Percentiles rank a stretch among this genome's conserved stretches.
phyloP scores from a whole-genome alignment of 30 jellyfish, hydroid and myxozoan genomes.

The Pelagia noctiluca region DNA sequence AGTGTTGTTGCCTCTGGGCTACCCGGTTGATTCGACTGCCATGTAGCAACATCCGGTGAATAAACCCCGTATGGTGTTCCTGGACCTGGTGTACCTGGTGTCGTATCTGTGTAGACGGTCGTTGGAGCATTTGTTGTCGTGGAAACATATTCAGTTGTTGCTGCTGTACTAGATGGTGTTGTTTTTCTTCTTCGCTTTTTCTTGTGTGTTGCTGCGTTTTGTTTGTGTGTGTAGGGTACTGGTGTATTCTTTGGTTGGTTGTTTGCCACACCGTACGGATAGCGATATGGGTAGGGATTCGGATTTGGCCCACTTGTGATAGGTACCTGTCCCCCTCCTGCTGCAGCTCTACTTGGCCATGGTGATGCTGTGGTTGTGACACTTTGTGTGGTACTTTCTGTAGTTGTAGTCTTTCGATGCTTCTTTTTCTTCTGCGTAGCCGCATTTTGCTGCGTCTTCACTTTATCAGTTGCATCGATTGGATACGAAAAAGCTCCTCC shows the following conservation, averaged over 20 bases:
- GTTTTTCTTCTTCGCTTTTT: slow-evolving; percentile 24
- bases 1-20: slow-evolving; percentile 12
- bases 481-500: not conserved
- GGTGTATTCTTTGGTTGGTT: not conserved
- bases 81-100: slow-evolving; percentile 23
- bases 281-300: not conserved
- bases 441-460: slow-evolving; percentile 1
- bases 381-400: not conserved
- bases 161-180: not conserved
- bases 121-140: slow-evolving; percentile 9
- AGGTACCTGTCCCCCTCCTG: slow-evolving; percentile 37
- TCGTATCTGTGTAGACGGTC: slow-evolving; percentile 8
- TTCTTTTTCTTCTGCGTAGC: slow-evolving; percentile 7
- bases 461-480: not conserved
- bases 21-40: slow-evolving; percentile 1
- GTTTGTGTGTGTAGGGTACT: not conserved
- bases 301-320: slow-evolving; percentile 37
- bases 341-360: slow-evolving; percentile 31
- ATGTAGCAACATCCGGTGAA: not conserved
- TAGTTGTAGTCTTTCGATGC: not conserved
- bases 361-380: not conserved
- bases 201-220: not conserved
- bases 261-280: not conserved
- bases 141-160: slow-evolving; percentile 1
- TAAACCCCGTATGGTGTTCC: slow-evolving; percentile 7